phyloP scores from a whole-genome alignment of 2,113 vertebrate genomes.

The Cochlearius cochlearius region DNA sequence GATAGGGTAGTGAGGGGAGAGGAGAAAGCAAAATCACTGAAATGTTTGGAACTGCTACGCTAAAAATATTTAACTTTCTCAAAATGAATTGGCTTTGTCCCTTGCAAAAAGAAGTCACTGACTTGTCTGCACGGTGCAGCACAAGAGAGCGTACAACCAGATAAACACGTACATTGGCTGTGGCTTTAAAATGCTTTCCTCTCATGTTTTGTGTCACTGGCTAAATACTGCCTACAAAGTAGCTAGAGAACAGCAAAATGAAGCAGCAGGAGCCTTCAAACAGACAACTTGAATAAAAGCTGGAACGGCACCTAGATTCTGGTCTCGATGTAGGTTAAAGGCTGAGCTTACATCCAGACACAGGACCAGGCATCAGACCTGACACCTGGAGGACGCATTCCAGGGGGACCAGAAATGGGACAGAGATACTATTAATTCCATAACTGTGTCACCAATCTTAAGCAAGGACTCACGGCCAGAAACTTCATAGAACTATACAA shows the following conservation, averaged over 20 bases:
- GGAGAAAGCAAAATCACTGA: neutral
- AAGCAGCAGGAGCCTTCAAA: neutral
- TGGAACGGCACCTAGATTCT: conserved; percentile 36
- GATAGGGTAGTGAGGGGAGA: neutral
- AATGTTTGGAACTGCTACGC: neutral
- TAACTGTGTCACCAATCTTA: conserved; percentile 47
- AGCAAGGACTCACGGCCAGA: conserved; percentile 36
- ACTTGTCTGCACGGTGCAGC: neutral
- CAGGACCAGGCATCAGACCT: conserved; percentile 22
- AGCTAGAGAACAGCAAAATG: neutral
- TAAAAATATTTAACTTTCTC: neutral
- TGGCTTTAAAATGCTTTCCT: neutral
- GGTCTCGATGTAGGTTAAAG: conserved; percentile 41
- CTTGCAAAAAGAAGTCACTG: neutral
- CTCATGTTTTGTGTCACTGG: neutral
- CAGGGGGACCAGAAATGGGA: conserved; percentile 54
- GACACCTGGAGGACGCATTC: conserved; percentile 31
- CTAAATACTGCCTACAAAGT: neutral
- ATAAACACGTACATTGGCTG: neutral
- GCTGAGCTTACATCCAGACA: conserved; percentile 35
- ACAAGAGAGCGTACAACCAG: neutral
- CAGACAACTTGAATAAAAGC: neutral
- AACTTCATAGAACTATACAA: neutral
- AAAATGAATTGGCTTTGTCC: neutral
- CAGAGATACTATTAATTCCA: conserved; percentile 54